Percentiles rank a stretch among this genome's conserved stretches.
phyloP scores from a whole-genome alignment of 2,797 vertebrate species.

The Gallirallus australis region DNA sequence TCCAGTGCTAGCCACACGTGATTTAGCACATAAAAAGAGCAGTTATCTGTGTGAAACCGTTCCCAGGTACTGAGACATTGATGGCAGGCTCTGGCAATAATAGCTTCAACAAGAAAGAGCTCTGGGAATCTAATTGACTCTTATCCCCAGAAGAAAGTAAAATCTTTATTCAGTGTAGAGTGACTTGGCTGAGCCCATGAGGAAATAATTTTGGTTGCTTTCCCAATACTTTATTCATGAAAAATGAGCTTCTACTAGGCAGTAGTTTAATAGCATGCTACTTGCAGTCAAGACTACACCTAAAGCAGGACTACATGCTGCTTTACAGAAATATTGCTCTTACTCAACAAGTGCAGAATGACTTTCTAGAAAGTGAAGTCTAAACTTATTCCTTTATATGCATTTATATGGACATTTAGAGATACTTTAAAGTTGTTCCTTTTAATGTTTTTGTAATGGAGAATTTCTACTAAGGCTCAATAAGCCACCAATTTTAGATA shows the following conservation, averaged over 20 bases:
- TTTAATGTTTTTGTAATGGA: not conserved
- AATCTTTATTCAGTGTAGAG: not conserved
- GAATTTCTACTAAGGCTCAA: not conserved
- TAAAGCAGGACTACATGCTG: not conserved
- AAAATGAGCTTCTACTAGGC: not conserved
- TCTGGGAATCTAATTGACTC: not conserved
- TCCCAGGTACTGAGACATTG: not conserved
- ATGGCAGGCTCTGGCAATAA: not conserved
- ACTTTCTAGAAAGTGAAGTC: not conserved
- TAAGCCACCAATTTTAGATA: not conserved
- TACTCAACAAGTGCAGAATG: not conserved
- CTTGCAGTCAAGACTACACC: not conserved
- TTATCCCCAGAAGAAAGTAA: not conserved
- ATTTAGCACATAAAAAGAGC: not conserved
- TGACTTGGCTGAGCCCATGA: not conserved
- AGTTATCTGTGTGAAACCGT: not conserved
- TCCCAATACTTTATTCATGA: not conserved
- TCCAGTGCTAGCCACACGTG: not conserved
- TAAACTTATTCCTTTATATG: not conserved
- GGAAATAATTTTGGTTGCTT: not conserved
- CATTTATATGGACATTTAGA: not conserved
- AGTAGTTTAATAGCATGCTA: not conserved
- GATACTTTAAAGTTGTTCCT: not conserved
- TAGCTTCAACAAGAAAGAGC: not conserved
- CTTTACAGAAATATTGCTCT: not conserved